phyloP scores from a whole-genome alignment of 2,888 invertebrate species.

The Philaethria dido region DNA sequence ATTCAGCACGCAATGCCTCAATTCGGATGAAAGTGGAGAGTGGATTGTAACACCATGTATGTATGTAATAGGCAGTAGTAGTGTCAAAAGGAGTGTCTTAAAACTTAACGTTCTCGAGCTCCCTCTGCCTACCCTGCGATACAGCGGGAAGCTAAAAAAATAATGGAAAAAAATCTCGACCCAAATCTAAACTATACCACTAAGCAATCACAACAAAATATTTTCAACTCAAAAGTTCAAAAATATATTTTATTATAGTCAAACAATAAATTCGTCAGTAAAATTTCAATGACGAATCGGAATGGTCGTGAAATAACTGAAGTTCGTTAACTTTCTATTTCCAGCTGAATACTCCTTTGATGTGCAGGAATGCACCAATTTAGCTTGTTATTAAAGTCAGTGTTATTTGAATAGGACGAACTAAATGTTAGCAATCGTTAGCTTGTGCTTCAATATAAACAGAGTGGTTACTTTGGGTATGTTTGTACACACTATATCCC shows the following conservation, averaged over 20 bases:
- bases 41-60: too few relatives aligned
- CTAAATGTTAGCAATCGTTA: neutral
- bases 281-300: neutral
- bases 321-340: constrained; percentile 30
- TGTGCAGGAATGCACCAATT: constrained; percentile 27
- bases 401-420: constrained; percentile 25
- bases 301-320: constrained; percentile 15
- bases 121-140: too few relatives aligned
- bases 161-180: neutral
- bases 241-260: neutral
- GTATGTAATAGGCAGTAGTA: too few relatives aligned
- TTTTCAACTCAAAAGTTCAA: neutral
- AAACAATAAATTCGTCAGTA: constrained; percentile 1
- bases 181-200: neutral
- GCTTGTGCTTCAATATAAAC: too few relatives aligned
- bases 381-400: constrained; percentile 31
- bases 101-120: too few relatives aligned
- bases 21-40: too few relatives aligned
- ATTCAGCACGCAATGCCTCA: too few relatives aligned
- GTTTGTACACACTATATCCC: too few relatives aligned
- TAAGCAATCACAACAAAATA: neutral
- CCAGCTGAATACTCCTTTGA: constrained; percentile 36
- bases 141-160: too few relatives aligned
- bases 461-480: too few relatives aligned
- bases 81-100: too few relatives aligned